These are phyloP conservation scores for Danio albolineatus DNA, from an alignment of 2,797 vertebrate species.

Conservation along the genomic window DNA sequence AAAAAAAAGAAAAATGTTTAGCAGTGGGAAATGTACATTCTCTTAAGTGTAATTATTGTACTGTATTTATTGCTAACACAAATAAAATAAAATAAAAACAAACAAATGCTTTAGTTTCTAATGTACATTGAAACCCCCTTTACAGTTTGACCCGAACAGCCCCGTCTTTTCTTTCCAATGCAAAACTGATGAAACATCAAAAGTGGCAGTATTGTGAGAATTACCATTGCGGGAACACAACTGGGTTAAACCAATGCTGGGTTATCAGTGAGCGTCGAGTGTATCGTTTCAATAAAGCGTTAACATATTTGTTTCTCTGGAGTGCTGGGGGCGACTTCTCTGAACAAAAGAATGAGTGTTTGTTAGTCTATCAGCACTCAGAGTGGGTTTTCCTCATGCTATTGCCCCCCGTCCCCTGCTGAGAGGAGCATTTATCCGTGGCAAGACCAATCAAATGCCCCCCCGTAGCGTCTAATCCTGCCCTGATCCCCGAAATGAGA, in stretches of 20 bases:
- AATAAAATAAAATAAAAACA: too few relatives aligned
- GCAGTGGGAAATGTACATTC: too few relatives aligned
- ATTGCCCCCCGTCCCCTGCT: constrained; percentile 33
- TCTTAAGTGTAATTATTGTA: too few relatives aligned
- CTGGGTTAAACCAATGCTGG: background rate
- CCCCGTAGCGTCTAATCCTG: constrained; percentile 51
- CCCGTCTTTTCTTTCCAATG: background rate
- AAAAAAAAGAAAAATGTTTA: too few relatives aligned
- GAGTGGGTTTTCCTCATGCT: constrained; percentile 14
- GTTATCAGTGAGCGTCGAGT: constrained; percentile 4
- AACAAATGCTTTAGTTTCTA: too few relatives aligned
- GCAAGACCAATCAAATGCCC: constrained; percentile 51
- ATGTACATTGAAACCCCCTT: too few relatives aligned
- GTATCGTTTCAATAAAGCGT: constrained; percentile 29
- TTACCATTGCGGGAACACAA: constrained; percentile 16
- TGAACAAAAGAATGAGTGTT: constrained; percentile 39
- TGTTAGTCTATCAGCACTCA: constrained; percentile 37
- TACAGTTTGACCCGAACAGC: too few relatives aligned
- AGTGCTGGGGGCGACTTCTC: background rate
- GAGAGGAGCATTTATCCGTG: constrained; percentile 47
- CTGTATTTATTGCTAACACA: too few relatives aligned
- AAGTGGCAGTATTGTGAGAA: constrained; percentile 20
- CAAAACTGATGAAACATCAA: constrained; percentile 4
- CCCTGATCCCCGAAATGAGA: constrained; percentile 45
- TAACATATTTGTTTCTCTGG: constrained; percentile 11